phyloP scores from a whole-genome alignment of 2,797 vertebrate species.

The Sebastes reedi region DNA sequence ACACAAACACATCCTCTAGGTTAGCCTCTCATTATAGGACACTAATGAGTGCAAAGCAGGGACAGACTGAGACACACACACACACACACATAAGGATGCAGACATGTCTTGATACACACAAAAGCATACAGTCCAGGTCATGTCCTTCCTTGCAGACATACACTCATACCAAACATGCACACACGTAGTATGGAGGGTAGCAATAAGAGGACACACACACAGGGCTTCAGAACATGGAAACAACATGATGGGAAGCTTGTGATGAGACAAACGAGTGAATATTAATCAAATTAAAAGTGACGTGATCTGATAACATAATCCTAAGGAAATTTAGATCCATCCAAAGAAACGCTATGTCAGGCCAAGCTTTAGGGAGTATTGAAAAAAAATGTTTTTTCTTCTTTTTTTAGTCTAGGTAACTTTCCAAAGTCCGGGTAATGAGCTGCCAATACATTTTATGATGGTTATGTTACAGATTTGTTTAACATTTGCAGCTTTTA shows the following conservation, averaged over 20 bases:
- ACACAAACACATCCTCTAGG: constrained; percentile 5
- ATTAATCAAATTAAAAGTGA: neutral
- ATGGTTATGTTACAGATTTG: no score
- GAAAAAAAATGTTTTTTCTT: no score
- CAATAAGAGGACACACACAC: neutral
- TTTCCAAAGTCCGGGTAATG: no score
- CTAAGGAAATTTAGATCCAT: neutral
- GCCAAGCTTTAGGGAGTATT: no score
- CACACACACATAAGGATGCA: neutral
- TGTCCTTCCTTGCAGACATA: constrained; percentile 18
- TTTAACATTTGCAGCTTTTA: no score
- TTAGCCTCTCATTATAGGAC: constrained; percentile 23
- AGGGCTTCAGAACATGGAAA: neutral
- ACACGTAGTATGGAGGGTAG: neutral
- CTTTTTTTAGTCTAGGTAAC: no score
- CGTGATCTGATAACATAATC: neutral
- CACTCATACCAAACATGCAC: neutral
- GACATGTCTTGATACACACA: neutral
- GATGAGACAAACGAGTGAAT: neutral
- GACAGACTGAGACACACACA: constrained; percentile 6
- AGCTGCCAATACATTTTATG: no score
- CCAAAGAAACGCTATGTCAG: neutral
- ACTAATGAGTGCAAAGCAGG: constrained; percentile 12
- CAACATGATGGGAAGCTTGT: constrained; percentile 1
- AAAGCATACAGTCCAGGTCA: constrained; percentile 1